phyloP scores from a whole-genome alignment of 2,888 invertebrate genomes.

The Cerceris ruficornis region DNA sequence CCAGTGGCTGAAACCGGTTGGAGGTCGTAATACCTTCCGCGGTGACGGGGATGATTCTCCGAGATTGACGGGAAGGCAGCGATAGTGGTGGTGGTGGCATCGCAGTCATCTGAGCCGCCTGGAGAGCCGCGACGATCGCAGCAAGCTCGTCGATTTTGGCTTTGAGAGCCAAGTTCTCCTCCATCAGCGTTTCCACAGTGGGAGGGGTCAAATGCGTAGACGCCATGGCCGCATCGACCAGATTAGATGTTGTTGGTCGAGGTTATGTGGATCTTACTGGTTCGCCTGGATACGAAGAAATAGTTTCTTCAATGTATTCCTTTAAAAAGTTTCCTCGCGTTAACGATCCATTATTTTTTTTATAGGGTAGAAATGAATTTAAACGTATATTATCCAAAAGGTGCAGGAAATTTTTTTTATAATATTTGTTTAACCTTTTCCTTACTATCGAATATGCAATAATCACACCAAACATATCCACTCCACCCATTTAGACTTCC shows the following conservation, averaged over 20 bases:
- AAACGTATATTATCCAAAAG: constrained; percentile 22
- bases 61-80: no score
- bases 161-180: no score
- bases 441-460: constrained; percentile 4
- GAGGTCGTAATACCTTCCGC: no score
- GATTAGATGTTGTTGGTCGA: constrained; percentile 23
- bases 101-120: no score
- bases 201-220: no score
- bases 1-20: no score
- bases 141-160: no score
- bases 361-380: constrained; percentile 20
- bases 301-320: constrained; percentile 20
- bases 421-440: constrained; percentile 4
- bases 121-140: no score
- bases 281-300: constrained; percentile 26
- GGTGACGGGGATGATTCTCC: no score
- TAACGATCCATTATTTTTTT: constrained; percentile 26
- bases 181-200: no score
- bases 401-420: constrained; percentile 10
- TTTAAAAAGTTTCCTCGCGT: constrained; percentile 21
- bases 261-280: constrained; percentile 20
- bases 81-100: no score
- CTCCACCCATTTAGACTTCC: constrained; percentile 23
- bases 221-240: no score
- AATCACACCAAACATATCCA: constrained; percentile 17